phyloP scores from a whole-genome alignment of 2,888 invertebrate species.

The Ferrisia virgata region DNA sequence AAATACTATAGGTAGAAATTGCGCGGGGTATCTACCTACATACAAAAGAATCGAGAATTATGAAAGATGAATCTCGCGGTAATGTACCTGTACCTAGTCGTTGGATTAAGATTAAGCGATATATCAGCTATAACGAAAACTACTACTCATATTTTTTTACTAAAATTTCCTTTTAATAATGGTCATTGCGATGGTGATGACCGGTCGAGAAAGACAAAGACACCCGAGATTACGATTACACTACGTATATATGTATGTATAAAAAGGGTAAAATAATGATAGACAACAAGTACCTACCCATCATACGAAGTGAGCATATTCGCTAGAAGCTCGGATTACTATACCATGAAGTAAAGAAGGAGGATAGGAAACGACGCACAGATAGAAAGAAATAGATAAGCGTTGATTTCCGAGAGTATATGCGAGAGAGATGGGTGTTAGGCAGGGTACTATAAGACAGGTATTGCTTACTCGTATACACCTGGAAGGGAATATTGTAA shows the following conservation, averaged over 20 bases:
- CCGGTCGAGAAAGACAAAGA: background rate
- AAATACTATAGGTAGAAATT: too few species aligned
- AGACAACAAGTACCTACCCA: background rate
- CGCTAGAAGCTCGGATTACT: background rate
- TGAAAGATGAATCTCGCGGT: too few species aligned
- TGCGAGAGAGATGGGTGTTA: background rate
- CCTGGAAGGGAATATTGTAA: background rate
- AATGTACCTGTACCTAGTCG: too few species aligned
- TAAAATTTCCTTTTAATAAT: background rate
- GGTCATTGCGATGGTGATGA: background rate
- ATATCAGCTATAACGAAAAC: too few species aligned
- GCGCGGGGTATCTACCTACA: too few species aligned
- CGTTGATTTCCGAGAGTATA: background rate
- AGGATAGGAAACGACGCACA: too few species aligned
- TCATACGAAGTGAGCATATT: too few species aligned
- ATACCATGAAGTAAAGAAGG: background rate
- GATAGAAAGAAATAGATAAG: background rate
- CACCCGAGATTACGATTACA: background rate
- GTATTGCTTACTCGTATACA: slow-evolving; percentile 6
- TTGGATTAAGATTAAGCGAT: too few species aligned
- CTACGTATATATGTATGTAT: too few species aligned
- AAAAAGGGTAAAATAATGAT: background rate
- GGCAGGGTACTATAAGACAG: background rate
- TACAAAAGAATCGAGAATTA: too few species aligned
- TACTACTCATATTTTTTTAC: background rate